Base-by-base conservation (phyloP, 2,888 invertebrate genomes). In the Calliphora vomitoria region DNA sequence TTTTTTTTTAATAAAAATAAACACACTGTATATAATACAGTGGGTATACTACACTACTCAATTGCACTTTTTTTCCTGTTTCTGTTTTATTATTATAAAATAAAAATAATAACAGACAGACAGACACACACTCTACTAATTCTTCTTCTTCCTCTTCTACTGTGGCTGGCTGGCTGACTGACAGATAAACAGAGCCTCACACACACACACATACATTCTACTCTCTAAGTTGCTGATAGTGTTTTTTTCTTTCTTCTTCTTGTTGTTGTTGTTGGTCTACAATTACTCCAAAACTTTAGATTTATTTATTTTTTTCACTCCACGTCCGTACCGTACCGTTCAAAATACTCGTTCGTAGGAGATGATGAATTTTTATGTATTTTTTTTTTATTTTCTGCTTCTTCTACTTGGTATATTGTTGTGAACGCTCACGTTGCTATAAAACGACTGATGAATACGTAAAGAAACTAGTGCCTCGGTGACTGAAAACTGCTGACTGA, bases 341-440 rank as follows among this genome's bases (percentile, higher is more conserved):
- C 41, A 44, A 50, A 68, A 50, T 44, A 64, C 20, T 47, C 58
- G 64, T 75, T 47, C 58, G 64, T 75, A 47, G 66, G 31, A 82
- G 58, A 74, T 66, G 53, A 72, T 35, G 3, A 44, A 11, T 60
- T 10, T 35, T 5, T 60, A 15, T 60, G 31, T 58, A 13, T 58
- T 13, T 58, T 31, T 31, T 8, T 35, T n/a, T 60, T 60, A 35
- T 58, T 10, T 79, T 58, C 18, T 58, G n/a, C 18, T 79, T 74
- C 8, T 69, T 68, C 18, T 50, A 53, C 47, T 86, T 44, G 15
- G 5, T 69, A 75, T 58, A 25, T 11, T 58, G 85, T 50, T 87
- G 87, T 85, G 62, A 82, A 80, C 82, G 75, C 87, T 87, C 82
- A 53, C 85, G 87, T 69, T 87, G 87, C 64, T 85, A 41, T 53